Evolutionary conservation across 2,797 vertebrate genomes (phyloP), one percentile per base, ranked within the genome.

Genomic region (Tokudaia muenninki): DNA sequence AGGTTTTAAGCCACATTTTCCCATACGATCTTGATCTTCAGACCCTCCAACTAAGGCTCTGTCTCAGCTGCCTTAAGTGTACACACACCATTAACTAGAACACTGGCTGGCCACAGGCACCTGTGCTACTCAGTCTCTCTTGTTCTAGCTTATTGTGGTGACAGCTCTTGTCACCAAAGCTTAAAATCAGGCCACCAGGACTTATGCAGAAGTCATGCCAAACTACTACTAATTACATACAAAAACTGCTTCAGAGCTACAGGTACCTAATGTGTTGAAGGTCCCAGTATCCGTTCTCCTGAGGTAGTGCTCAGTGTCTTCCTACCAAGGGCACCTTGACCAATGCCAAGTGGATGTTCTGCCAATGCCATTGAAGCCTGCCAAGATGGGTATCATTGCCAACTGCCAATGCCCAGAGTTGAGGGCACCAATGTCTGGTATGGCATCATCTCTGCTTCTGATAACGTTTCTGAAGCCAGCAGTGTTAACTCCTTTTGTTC

Each of bases 331-430:
- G 59, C 47, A 70, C 65, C 65, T 95, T 81, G 78, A 79, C 70
- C 91, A 93, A 1, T 87, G 95, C 96, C 97, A 97, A 90, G 41
- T 65, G 52, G 70, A 78, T 93, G 95, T 97, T 89, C 95, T 97
- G 89, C 97, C 97, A 97, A 0, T 90, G 80, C 63, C 92, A 75
- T n/a, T 50, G 87, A 87, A 63, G 41, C 92, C 75, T 97, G 96
- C 92, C 94, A 95, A 21, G 9, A 16, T 75, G 65, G 80, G 59
- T 65, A 63, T 59, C 82, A n/a, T 29, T 3, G 44, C 97, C 95
- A 94, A 41, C 59, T 84, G 47, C 92, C 59, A 59, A 65, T 94
- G 82, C 70, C 95, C 86, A 81, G 24, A 94, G 47, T 57, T 63
- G 19, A 97, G 82, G 55, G 70, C 88, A 95, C 93, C 41, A 19